Conservation (phyloP, 2,113 vertebrate genomes). For the Isichthys henryi region DNA sequence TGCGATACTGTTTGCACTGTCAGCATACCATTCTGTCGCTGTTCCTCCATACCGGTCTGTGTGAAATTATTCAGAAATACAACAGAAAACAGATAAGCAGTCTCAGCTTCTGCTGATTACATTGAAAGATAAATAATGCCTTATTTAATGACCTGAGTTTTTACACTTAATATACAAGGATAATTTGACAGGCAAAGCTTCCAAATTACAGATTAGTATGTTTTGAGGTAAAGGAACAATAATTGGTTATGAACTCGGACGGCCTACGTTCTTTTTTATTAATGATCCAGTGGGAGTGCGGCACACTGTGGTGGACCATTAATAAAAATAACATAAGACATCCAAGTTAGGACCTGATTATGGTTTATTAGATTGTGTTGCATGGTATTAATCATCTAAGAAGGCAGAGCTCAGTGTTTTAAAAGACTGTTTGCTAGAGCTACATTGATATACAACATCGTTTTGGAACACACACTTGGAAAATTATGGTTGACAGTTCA, state of each 20-base stretch:
- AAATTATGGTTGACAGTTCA: background rate
- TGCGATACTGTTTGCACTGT: background rate
- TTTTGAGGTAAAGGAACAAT: background rate
- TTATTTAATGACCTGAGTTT: background rate
- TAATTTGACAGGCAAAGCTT: background rate
- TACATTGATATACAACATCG: background rate
- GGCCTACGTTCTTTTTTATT: background rate
- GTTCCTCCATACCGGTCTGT: background rate
- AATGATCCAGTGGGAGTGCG: background rate
- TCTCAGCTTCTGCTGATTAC: background rate
- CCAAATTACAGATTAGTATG: background rate
- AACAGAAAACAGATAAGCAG: background rate
- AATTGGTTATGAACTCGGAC: background rate
- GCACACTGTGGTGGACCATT: background rate
- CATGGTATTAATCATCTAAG: background rate
- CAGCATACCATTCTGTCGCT: background rate
- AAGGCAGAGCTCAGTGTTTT: background rate
- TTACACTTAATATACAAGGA: background rate
- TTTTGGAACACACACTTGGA: background rate
- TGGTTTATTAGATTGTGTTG: background rate
- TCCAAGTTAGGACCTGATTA: background rate
- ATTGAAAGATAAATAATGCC: background rate
- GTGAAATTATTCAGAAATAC: background rate
- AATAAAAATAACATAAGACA: background rate
- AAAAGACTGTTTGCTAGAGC: background rate